phyloP scores from a whole-genome alignment of 2,797 vertebrate genomes.

The Macropus fuliginosus region DNA sequence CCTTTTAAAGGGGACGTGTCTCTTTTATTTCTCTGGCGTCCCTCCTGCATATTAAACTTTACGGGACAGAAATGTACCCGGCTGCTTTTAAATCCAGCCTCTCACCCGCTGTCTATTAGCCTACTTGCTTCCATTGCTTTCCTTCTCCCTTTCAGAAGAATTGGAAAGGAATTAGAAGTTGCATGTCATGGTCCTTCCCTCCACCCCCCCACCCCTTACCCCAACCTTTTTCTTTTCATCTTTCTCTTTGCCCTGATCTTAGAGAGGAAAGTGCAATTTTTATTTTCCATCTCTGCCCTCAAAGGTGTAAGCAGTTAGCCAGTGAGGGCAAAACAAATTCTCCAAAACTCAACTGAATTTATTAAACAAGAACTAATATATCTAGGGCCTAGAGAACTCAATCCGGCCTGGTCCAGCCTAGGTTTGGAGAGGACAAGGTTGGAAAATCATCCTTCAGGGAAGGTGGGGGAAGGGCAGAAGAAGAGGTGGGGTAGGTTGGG shows the following conservation, averaged over 20 bases:
- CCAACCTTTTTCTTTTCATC: neutral
- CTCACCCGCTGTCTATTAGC: neutral
- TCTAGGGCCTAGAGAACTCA: neutral
- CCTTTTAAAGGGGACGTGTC: slow-evolving; percentile 90
- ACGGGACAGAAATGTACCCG: slow-evolving; percentile 39
- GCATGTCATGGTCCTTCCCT: neutral
- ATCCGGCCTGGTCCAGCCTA: neutral
- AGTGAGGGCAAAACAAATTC: neutral
- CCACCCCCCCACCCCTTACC: neutral
- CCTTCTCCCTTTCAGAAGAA: neutral
- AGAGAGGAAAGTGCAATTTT: neutral
- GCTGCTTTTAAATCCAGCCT: slow-evolving; percentile 37
- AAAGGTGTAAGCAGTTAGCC: slow-evolving; percentile 11
- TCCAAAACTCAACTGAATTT: neutral
- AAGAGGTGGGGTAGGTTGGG: neutral
- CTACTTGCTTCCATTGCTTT: fast-evolving
- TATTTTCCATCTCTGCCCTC: neutral
- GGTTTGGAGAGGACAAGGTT: neutral
- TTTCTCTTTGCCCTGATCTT: neutral
- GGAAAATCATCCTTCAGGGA: neutral
- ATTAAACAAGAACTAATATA: neutral
- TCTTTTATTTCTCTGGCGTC: slow-evolving; percentile 82
- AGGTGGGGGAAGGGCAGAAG: neutral
- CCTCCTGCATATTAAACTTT: slow-evolving; percentile 81
- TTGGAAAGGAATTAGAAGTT: neutral